Evolutionary conservation across 2,888 invertebrate genomes (phyloP).

Genomic region (Allygus modestus): DNA sequence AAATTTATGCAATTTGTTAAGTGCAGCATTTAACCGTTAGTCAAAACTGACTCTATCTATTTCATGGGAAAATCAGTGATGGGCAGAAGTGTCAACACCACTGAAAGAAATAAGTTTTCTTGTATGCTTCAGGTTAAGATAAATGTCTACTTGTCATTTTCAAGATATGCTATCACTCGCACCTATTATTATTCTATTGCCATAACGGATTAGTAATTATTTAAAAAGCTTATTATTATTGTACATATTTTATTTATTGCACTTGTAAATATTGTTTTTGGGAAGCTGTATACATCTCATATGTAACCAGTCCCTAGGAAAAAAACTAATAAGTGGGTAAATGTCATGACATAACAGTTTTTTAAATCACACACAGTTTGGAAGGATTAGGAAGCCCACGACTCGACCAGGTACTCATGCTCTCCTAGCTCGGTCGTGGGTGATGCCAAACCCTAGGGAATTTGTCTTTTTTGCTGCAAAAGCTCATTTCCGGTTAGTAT

Average conservation of each 20-base stretch:
- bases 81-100: not conserved
- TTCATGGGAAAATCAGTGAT: not conserved
- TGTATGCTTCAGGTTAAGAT: not conserved
- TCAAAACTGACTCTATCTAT: not conserved
- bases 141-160: not conserved
- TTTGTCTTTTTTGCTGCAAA: not conserved
- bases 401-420: not conserved
- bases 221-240: not conserved
- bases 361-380: not conserved
- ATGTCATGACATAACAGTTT: not conserved
- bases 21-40: not conserved
- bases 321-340: slow-evolving; percentile 5
- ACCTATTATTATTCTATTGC: not conserved
- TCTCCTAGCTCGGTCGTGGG: not conserved
- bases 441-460: not conserved
- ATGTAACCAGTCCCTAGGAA: not conserved
- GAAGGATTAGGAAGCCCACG: not conserved
- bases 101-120: not conserved
- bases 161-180: slow-evolving; percentile 9
- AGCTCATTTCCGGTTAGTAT: not conserved
- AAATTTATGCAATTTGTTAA: not conserved
- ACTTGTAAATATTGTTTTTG: slow-evolving; percentile 26
- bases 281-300: not conserved
- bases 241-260: slow-evolving; percentile 31
- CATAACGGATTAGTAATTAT: not conserved